Conservation (phyloP, 2,888 invertebrate genomes). For the Leistus spinibarbis region DNA sequence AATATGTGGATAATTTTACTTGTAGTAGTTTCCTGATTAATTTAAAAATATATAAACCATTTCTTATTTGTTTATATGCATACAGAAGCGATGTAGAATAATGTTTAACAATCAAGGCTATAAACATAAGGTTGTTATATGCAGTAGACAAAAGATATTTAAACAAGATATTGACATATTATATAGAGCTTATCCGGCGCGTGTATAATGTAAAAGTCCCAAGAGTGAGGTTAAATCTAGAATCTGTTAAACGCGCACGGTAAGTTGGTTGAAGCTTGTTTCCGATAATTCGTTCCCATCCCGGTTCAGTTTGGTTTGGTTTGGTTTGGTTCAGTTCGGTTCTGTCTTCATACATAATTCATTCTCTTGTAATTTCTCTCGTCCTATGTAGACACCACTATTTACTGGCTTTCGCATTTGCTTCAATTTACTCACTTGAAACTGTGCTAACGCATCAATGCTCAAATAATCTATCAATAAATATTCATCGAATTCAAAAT, state of each 20-base stretch:
- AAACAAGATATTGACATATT: neutral
- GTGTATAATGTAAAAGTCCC: neutral
- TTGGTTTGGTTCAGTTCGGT: too few species aligned
- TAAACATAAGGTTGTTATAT: neutral
- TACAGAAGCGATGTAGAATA: too few species aligned
- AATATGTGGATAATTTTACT: too few species aligned
- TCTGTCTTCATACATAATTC: neutral
- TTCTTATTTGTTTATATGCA: neutral
- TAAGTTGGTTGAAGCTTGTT: neutral
- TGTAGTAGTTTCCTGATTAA: too few species aligned
- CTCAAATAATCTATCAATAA: slow-evolving; percentile 37
- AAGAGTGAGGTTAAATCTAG: neutral
- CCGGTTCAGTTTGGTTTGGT: neutral
- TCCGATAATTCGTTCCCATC: neutral
- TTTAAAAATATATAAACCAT: neutral
- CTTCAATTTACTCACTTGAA: slow-evolving; percentile 31
- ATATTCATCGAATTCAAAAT: slow-evolving; percentile 38
- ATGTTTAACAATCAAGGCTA: neutral
- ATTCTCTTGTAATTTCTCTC: neutral
- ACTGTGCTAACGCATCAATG: slow-evolving; percentile 35
- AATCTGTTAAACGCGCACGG: neutral
- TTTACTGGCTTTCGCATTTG: slow-evolving; percentile 16
- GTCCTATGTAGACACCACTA: neutral
- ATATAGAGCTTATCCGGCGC: neutral
- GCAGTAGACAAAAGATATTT: neutral